These are phyloP conservation scores for Dicyrtoma fusca DNA, from an alignment of 2,888 invertebrate species.

Conservation along the genomic window DNA sequence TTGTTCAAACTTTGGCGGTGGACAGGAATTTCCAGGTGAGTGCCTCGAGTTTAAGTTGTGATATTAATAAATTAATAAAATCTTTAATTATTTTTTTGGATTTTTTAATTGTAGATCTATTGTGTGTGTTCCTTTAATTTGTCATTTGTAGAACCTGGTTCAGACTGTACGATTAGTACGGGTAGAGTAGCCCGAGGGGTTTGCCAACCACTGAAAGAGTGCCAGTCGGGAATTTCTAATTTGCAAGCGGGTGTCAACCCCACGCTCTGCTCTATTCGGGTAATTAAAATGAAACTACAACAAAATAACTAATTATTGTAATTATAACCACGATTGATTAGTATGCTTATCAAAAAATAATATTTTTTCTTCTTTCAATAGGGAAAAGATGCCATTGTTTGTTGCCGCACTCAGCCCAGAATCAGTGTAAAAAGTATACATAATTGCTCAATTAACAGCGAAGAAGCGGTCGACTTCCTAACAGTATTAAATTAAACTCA, in stretches of 20 bases:
- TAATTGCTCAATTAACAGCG: too few species aligned
- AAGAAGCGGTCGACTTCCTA: too few species aligned
- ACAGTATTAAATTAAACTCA: too few species aligned
- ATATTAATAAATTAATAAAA: too few species aligned
- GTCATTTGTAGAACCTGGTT: slow-evolving; percentile 22
- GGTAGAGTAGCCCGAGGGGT: not conserved
- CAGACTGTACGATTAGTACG: not conserved
- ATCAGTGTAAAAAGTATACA: slow-evolving; percentile 14
- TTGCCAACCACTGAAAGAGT: not conserved
- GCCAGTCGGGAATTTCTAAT: slow-evolving; percentile 4
- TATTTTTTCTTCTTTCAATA: not conserved
- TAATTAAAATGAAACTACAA: not conserved
- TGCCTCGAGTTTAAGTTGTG: too few species aligned
- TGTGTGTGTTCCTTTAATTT: too few species aligned
- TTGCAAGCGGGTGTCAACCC: slow-evolving; percentile 8
- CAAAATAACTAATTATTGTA: too few species aligned
- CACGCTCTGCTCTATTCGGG: not conserved
- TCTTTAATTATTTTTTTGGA: too few species aligned
- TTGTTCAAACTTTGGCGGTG: too few species aligned
- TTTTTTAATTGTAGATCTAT: not conserved
- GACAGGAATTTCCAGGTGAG: too few species aligned
- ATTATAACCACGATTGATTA: too few species aligned
- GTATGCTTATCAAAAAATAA: too few species aligned
- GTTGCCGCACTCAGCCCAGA: slow-evolving; percentile 11
- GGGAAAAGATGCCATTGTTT: not conserved